Conservation (phyloP, 2,888 invertebrate species). For the Nomada lathburiana region DNA sequence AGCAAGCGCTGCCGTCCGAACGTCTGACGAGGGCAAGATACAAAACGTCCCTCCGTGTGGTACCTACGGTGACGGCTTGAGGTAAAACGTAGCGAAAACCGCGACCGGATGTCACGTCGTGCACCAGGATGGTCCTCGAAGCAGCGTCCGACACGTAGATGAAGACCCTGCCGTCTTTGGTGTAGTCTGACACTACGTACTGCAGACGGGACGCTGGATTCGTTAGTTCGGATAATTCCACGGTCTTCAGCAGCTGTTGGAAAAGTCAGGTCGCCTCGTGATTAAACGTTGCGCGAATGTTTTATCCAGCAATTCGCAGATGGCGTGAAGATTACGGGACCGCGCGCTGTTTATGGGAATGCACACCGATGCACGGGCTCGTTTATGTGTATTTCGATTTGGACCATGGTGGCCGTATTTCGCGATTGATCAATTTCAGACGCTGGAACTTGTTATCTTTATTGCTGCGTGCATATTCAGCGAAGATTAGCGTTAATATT, state of each 20-base stretch:
- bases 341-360: too few relatives aligned
- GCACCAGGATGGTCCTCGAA: constrained; percentile 85
- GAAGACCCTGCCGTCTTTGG: constrained; percentile 84
- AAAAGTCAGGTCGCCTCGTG: not conserved
- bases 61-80: constrained; percentile 85
- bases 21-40: constrained; percentile 88
- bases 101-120: constrained; percentile 87
- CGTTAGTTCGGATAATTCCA: constrained; percentile 86
- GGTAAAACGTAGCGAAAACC: constrained; percentile 89
- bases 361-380: too few relatives aligned
- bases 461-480: too few relatives aligned
- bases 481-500: too few relatives aligned
- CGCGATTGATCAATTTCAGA: too few relatives aligned
- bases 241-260: constrained; percentile 85
- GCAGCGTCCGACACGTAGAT: constrained; percentile 85
- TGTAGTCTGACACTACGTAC: constrained; percentile 87
- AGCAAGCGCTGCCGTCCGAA: constrained; percentile 86
- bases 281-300: not conserved
- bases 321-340: too few relatives aligned
- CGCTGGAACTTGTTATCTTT: too few relatives aligned
- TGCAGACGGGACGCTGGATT: constrained; percentile 86
- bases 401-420: too few relatives aligned
- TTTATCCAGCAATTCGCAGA: too few relatives aligned
- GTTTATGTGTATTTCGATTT: too few relatives aligned
- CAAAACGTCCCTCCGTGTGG: constrained; percentile 87